Conservation (phyloP, 2,113 vertebrate species). For the Paralichthys olivaceus region DNA sequence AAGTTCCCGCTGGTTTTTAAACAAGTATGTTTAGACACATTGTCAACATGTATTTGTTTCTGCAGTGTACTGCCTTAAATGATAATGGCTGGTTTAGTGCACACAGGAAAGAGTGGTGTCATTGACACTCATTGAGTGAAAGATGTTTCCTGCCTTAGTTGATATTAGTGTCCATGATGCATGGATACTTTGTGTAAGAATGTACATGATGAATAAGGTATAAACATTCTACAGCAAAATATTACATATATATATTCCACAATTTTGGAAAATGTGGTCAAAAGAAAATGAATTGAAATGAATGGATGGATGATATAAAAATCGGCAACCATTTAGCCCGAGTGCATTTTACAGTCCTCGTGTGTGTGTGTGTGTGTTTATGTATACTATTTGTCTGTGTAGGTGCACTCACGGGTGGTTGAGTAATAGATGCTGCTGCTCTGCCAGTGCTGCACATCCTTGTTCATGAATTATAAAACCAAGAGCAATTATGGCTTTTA, state of each 20-base stretch:
- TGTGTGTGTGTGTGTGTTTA: slow-evolving; percentile 10
- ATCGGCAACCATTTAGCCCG: slow-evolving; percentile 38
- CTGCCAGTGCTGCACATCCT: slow-evolving; percentile 73
- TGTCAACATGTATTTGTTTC: too few relatives aligned
- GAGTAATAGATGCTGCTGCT: slow-evolving; percentile 79
- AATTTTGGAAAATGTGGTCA: neutral
- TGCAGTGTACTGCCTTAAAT: neutral
- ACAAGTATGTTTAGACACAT: neutral
- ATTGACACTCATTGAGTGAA: too few relatives aligned
- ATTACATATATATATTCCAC: too few relatives aligned
- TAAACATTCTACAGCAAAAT: neutral
- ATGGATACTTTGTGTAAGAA: too few relatives aligned
- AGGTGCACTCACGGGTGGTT: slow-evolving; percentile 66
- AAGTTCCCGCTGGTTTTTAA: neutral
- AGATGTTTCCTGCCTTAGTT: too few relatives aligned
- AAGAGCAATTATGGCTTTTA: slow-evolving; percentile 84
- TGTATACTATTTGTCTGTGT: slow-evolving; percentile 54
- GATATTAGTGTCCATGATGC: too few relatives aligned
- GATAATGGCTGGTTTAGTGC: neutral
- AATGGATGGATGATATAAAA: slow-evolving; percentile 21
- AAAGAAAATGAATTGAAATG: neutral
- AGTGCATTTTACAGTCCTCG: slow-evolving; percentile 2
- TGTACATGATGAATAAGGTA: neutral
- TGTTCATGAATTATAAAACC: slow-evolving; percentile 83
- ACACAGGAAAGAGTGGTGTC: too few relatives aligned